Conservation (phyloP, 2,797 vertebrate genomes). For the Sebastes glaucus region DNA sequence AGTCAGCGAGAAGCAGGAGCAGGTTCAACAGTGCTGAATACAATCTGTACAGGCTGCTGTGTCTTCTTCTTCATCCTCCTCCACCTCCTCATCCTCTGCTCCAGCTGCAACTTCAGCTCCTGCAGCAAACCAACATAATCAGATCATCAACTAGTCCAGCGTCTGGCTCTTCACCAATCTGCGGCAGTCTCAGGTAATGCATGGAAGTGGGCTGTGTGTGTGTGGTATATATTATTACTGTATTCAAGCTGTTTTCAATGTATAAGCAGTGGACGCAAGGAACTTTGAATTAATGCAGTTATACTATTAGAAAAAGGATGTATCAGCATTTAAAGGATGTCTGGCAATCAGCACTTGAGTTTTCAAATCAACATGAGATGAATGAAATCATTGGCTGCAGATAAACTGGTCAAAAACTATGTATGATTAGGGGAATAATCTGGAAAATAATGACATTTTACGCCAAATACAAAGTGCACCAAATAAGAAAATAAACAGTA, state of each 20-base stretch:
- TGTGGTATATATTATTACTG: not conserved
- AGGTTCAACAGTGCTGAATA: slow-evolving; percentile 16
- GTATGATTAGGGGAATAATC: accelerated
- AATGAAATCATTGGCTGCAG: not conserved
- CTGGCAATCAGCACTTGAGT: not conserved
- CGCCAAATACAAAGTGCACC: not conserved
- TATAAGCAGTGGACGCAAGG: not conserved
- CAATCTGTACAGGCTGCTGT: slow-evolving; percentile 15
- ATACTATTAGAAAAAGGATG: not conserved
- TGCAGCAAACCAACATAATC: slow-evolving; percentile 27
- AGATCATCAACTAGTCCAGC: slow-evolving; percentile 4
- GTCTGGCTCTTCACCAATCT: slow-evolving; percentile 14
- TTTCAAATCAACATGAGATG: not conserved
- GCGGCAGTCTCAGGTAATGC: slow-evolving; percentile 50
- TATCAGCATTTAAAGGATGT: not conserved
- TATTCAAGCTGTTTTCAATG: not conserved
- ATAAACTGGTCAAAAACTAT: not conserved
- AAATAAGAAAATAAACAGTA: accelerated
- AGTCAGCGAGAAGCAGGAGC: slow-evolving; percentile 17
- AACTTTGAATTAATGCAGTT: not conserved
- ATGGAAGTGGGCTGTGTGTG: not conserved
- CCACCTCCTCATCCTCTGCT: slow-evolving; percentile 32
- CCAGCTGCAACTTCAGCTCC: slow-evolving; percentile 51
- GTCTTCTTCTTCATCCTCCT: slow-evolving; percentile 28
- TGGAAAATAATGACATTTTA: not conserved